Evolutionary conservation across 2,113 vertebrate species (phyloP).

Genomic region (Propithecus coquereli): DNA sequence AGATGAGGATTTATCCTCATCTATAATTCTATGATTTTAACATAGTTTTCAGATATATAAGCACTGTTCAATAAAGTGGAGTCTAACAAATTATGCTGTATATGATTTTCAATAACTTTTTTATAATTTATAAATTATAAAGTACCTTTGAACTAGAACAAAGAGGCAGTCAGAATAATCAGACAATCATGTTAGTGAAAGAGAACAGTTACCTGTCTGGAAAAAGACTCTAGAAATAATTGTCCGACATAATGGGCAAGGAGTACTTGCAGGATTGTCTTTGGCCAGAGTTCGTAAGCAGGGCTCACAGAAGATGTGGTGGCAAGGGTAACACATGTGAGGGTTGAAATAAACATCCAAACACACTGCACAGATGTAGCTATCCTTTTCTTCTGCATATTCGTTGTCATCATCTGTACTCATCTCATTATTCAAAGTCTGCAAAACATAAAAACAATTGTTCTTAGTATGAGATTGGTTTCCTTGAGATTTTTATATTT

Average conservation of each 20-base stretch:
- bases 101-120: slow-evolving; percentile 5
- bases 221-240: slow-evolving; percentile 89
- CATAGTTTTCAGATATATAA: background rate
- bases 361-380: slow-evolving; percentile 92
- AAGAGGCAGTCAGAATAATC: background rate
- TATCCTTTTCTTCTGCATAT: slow-evolving; percentile 86
- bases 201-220: slow-evolving; percentile 89
- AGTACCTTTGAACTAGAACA: background rate
- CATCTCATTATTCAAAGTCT: slow-evolving; percentile 80
- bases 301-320: slow-evolving; percentile 95
- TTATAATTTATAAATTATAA: background rate
- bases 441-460: slow-evolving; percentile 67
- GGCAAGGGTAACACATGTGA: slow-evolving; percentile 92
- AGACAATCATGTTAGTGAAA: background rate
- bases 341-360: slow-evolving; percentile 95
- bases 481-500: background rate
- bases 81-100: background rate
- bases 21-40: background rate
- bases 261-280: slow-evolving; percentile 88
- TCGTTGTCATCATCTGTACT: slow-evolving; percentile 80
- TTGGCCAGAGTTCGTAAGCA: slow-evolving; percentile 92
- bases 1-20: background rate
- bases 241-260: slow-evolving; percentile 92
- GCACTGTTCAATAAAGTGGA: background rate
- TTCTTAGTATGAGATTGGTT: background rate